These are phyloP conservation scores for Hylaeus volcanicus DNA, from an alignment of 1,140 invertebrate genomes.

Conservation along the genomic window DNA sequence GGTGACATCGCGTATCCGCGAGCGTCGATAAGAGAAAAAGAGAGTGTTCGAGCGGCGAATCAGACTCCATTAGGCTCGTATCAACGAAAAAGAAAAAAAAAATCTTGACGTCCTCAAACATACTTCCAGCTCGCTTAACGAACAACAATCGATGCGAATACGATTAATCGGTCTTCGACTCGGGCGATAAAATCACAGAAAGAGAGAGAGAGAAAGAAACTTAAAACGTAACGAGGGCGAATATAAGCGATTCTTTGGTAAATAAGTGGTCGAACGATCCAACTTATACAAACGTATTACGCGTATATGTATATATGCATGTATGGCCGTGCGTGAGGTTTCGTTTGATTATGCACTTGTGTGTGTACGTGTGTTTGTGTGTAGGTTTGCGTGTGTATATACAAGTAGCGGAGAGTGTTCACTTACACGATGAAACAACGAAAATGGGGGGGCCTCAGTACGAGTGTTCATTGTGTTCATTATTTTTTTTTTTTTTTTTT, in stretches of 20 bases:
- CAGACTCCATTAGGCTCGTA: no score
- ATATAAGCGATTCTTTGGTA: constrained; percentile 46
- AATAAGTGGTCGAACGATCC: constrained; percentile 44
- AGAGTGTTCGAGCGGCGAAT: not conserved
- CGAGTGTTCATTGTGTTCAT: not conserved
- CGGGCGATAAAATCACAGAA: not conserved
- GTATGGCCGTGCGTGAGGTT: not conserved
- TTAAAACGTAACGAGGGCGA: constrained; percentile 40
- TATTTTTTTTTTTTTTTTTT: not conserved
- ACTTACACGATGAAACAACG: constrained; percentile 43
- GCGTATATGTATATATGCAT: constrained; percentile 15
- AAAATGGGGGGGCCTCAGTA: constrained; percentile 13
- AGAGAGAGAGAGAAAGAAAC: not conserved
- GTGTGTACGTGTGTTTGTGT: not conserved
- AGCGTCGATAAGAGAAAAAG: not conserved
- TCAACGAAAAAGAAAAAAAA: no score
- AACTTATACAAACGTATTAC: constrained; percentile 40
- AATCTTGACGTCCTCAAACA: no score
- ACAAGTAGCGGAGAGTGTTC: constrained; percentile 29
- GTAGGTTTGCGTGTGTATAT: constrained; percentile 20
- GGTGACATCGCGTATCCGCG: constrained; percentile 33
- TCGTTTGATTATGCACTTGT: not conserved
- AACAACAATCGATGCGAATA: not conserved
- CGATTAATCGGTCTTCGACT: constrained; percentile 20
- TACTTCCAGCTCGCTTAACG: no score